Conservation (phyloP, 2,888 invertebrate genomes). For the Lasiommata megera region DNA sequence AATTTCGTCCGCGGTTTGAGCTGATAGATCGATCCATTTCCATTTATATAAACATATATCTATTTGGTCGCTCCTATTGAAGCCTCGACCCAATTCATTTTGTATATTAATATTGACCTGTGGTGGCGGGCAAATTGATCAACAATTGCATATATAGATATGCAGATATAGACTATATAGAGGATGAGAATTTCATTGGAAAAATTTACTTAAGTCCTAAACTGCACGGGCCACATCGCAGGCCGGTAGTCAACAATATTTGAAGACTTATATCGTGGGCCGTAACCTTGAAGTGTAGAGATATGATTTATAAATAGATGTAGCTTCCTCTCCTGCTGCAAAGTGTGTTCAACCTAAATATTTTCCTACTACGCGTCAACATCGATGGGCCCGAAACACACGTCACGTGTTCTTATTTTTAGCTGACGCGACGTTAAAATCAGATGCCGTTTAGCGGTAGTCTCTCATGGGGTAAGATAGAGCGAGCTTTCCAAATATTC, state of each 20-base stretch:
- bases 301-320: neutral
- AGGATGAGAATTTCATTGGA: too few species aligned
- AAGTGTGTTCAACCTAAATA: constrained; percentile 1
- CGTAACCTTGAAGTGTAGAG: neutral
- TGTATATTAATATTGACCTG: neutral
- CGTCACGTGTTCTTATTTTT: neutral
- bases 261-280: neutral
- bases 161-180: too few species aligned
- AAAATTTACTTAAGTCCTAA: too few species aligned
- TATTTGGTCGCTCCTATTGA: neutral
- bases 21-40: too few species aligned
- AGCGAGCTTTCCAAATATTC: neutral
- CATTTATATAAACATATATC: too few species aligned
- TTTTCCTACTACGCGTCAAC: neutral
- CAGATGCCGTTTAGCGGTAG: neutral
- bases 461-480: neutral
- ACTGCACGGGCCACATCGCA: neutral
- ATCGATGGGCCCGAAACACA: neutral
- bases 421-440: neutral
- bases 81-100: neutral
- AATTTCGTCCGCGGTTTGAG: too few species aligned
- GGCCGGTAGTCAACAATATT: neutral
- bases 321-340: neutral
- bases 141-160: too few species aligned
- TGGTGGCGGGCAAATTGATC: neutral